Conservation (phyloP, 2,888 invertebrate species). For the Cephalotes varians region DNA sequence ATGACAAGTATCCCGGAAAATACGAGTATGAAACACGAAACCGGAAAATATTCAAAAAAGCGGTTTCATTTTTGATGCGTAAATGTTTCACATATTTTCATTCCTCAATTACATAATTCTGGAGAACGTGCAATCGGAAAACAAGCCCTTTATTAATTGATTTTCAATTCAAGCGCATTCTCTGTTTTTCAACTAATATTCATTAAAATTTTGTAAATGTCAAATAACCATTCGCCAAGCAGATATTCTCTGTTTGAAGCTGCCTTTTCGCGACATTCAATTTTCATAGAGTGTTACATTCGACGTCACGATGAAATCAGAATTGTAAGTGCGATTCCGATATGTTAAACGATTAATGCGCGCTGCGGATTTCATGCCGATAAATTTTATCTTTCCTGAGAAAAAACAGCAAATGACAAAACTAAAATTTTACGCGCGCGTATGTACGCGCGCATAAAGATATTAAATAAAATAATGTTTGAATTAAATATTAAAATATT, state of each 20-base stretch:
- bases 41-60: slow-evolving; percentile 31
- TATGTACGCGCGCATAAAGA: background rate
- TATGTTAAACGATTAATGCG: slow-evolving; percentile 22
- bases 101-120: background rate
- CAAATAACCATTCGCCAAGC: background rate
- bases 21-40: slow-evolving; percentile 19
- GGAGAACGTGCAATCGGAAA: background rate
- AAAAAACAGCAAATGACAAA: background rate
- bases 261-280: background rate
- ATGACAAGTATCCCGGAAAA: slow-evolving; percentile 41
- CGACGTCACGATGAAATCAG: background rate
- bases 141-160: background rate
- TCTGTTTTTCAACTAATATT: background rate
- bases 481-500: slow-evolving; percentile 7
- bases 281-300: background rate
- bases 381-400: background rate
- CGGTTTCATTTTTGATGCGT: background rate
- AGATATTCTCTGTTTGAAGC: background rate
- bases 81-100: slow-evolving; percentile 9
- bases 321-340: background rate
- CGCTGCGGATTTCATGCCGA: background rate
- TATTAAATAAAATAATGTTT: background rate
- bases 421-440: background rate
- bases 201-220: background rate
- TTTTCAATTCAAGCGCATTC: background rate